These are phyloP conservation scores for Geococcyx californianus DNA, from an alignment of 2,113 vertebrate species.

Conservation along the genomic window DNA sequence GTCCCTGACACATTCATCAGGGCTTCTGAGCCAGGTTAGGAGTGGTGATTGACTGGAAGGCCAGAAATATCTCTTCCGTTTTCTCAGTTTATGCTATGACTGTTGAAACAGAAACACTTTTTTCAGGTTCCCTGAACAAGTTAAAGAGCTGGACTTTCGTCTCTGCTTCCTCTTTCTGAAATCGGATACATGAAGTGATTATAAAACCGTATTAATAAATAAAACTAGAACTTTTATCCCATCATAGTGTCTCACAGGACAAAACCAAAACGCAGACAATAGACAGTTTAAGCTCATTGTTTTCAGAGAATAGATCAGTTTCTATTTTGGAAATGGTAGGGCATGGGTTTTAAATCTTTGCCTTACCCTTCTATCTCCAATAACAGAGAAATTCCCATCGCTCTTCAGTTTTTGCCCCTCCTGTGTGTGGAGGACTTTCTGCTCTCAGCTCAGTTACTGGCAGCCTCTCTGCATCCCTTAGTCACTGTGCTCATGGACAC, in stretches of 20 bases:
- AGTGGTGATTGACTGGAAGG: background rate
- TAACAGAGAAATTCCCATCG: background rate
- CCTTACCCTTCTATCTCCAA: background rate
- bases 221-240: conserved; percentile 9
- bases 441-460: background rate
- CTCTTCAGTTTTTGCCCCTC: background rate
- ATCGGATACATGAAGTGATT: background rate
- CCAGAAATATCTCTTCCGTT: background rate
- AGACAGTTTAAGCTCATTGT: background rate
- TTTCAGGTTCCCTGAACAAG: conserved; percentile 1
- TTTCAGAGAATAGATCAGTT: conserved; percentile 28
- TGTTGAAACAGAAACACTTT: conserved; percentile 12
- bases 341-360: background rate
- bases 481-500: background rate
- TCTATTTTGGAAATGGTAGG: background rate
- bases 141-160: background rate
- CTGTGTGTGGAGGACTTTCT: background rate
- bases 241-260: background rate
- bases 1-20: background rate
- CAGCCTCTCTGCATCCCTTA: background rate
- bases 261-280: background rate
- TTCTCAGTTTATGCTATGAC: background rate
- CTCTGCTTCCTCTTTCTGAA: background rate
- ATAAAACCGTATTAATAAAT: conserved; percentile 14
- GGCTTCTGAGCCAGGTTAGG: background rate